Conservation (phyloP, 2,888 invertebrate genomes). For the Pyrrhosoma nymphula region DNA sequence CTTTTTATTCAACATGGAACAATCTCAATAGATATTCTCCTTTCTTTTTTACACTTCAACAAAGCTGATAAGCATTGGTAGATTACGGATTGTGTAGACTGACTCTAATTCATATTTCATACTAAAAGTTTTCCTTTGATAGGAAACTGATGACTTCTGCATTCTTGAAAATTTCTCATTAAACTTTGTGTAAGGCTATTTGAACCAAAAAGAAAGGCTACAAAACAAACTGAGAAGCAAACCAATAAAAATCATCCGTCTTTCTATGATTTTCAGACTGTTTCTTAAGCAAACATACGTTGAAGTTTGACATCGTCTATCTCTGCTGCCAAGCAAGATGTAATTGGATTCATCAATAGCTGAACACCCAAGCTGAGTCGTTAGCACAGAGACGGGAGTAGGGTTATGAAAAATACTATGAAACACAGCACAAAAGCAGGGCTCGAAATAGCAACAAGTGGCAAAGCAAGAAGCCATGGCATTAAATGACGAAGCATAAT, state of each 20-base stretch:
- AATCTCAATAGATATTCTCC: neutral
- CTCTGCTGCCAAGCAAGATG: constrained; percentile 21
- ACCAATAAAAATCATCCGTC: neutral
- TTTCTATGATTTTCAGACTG: neutral
- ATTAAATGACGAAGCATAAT: constrained; percentile 45
- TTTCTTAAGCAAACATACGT: neutral
- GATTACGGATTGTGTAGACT: neutral
- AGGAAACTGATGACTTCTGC: neutral
- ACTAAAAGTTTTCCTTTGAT: neutral
- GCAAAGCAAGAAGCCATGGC: constrained; percentile 61
- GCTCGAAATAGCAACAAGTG: constrained; percentile 73
- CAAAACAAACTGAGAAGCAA: neutral
- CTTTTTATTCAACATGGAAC: neutral
- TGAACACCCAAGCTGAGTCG: constrained; percentile 34
- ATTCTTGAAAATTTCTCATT: neutral
- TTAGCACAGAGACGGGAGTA: constrained; percentile 51
- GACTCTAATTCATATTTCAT: neutral
- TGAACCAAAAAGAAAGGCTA: neutral
- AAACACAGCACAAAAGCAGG: constrained; percentile 72
- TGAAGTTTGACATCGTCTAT: neutral
- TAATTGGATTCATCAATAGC: constrained; percentile 18
- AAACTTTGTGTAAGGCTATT: neutral
- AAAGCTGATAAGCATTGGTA: neutral
- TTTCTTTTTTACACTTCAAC: neutral
- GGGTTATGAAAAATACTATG: neutral